phyloP scores from a whole-genome alignment of 2,888 invertebrate genomes.

The Drosophila kokeensis region DNA sequence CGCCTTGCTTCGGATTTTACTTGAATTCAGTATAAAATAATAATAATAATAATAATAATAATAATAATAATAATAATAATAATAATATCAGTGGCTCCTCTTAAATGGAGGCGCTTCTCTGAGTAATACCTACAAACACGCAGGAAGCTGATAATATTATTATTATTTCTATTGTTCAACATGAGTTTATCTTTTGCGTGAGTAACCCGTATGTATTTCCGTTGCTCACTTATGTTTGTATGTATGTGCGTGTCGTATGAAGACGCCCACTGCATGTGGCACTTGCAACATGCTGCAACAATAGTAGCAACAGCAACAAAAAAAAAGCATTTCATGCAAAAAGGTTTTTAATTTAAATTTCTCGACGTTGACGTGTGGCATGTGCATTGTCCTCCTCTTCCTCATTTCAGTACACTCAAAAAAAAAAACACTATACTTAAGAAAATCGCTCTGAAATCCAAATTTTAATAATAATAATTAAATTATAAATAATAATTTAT shows the following conservation, averaged over 20 bases:
- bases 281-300: constrained; percentile 43
- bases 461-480: background rate
- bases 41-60: background rate
- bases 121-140: background rate
- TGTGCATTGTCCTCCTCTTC: constrained; percentile 65
- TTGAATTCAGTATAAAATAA: background rate
- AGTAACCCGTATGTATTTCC: constrained; percentile 32
- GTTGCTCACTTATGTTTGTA: constrained; percentile 4
- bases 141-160: background rate
- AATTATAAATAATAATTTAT: background rate
- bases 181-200: constrained; percentile 11
- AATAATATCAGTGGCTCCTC: background rate
- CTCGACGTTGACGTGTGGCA: constrained; percentile 74
- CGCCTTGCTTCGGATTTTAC: background rate
- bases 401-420: background rate
- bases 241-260: background rate
- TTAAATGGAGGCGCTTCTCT: background rate
- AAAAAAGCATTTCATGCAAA: constrained; percentile 63
- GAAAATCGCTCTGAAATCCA: background rate
- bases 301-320: constrained; percentile 42
- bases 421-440: background rate
- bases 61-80: background rate
- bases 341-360: constrained; percentile 81
- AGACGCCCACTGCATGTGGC: constrained; percentile 36
- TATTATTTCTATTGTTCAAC: constrained; percentile 15